phyloP scores from a whole-genome alignment of 2,797 vertebrate species.

The Argentina silus region DNA sequence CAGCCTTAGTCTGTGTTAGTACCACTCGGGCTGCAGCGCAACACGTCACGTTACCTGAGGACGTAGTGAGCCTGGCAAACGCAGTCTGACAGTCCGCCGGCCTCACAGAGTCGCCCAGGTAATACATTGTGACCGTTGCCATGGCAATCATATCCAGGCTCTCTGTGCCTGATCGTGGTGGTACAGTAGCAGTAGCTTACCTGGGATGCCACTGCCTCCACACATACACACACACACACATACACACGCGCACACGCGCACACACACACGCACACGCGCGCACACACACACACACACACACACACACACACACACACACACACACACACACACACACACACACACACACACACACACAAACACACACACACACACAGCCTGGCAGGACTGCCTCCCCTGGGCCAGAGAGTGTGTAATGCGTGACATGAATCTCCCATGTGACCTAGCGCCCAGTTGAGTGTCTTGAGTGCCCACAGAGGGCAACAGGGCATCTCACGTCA shows the following conservation, averaged over 20 bases:
- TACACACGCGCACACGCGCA: too few species aligned
- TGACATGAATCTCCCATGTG: not conserved
- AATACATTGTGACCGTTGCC: slow-evolving; percentile 4
- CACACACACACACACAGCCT: not conserved
- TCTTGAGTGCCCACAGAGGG: not conserved
- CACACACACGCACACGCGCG: too few species aligned
- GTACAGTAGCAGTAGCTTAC: not conserved
- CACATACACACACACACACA: not conserved
- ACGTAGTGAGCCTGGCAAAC: not conserved
- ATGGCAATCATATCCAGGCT: slow-evolving; percentile 3
- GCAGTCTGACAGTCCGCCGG: not conserved
- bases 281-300: too few species aligned
- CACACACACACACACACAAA: too few species aligned
- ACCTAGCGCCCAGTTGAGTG: not conserved
- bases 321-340: too few species aligned
- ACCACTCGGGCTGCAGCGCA: not conserved
- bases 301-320: too few species aligned
- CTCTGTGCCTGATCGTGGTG: not conserved
- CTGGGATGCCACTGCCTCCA: not conserved
- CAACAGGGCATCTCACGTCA: not conserved
- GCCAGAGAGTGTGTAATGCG: not conserved
- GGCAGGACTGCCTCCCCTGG: not conserved
- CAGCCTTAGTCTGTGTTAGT: not conserved
- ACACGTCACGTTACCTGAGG: not conserved
- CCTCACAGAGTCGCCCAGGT: not conserved